Evolutionary conservation across 2,888 invertebrate genomes (phyloP).

Genomic region (Drosophila paramelanica): DNA sequence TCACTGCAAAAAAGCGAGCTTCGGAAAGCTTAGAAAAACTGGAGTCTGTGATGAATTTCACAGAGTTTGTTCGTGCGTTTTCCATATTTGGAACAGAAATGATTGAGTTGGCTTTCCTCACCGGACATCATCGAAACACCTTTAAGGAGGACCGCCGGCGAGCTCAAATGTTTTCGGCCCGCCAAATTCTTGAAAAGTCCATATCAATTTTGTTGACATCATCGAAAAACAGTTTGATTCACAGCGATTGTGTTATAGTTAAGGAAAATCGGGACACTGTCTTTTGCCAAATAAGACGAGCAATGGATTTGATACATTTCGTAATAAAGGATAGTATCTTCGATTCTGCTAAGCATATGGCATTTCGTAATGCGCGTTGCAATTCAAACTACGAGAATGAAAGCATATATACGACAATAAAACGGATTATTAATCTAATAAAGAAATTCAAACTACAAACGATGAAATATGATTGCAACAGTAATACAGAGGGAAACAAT

Average conservation of each 20-base stretch:
- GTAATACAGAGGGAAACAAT: constrained; percentile 67
- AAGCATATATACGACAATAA: constrained; percentile 91
- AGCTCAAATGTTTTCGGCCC: constrained; percentile 98
- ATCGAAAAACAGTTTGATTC: constrained; percentile 97
- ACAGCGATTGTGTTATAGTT: constrained; percentile 96
- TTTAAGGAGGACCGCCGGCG: constrained; percentile 96
- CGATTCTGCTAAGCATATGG: constrained; percentile 86
- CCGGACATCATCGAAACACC: constrained; percentile 92
- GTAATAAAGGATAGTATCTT: constrained; percentile 98
- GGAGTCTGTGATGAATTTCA: constrained; percentile 95
- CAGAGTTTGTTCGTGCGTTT: constrained; percentile 99
- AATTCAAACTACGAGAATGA: constrained; percentile 85
- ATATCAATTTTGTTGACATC: constrained; percentile 98
- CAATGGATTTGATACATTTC: constrained; percentile 98
- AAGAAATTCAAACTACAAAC: constrained; percentile 85
- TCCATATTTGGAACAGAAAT: constrained; percentile 99
- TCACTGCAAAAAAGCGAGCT: constrained; percentile 98
- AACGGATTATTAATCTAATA: constrained; percentile 92
- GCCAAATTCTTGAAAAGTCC: constrained; percentile 97
- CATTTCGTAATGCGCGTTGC: constrained; percentile 62
- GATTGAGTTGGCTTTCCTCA: constrained; percentile 98
- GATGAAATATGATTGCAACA: constrained; percentile 63
- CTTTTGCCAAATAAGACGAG: constrained; percentile 98
- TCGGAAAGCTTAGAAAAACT: constrained; percentile 92
- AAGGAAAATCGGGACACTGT: constrained; percentile 98